Base-by-base conservation (phyloP, 2,888 invertebrate species). In the Ophion ventricosus region DNA sequence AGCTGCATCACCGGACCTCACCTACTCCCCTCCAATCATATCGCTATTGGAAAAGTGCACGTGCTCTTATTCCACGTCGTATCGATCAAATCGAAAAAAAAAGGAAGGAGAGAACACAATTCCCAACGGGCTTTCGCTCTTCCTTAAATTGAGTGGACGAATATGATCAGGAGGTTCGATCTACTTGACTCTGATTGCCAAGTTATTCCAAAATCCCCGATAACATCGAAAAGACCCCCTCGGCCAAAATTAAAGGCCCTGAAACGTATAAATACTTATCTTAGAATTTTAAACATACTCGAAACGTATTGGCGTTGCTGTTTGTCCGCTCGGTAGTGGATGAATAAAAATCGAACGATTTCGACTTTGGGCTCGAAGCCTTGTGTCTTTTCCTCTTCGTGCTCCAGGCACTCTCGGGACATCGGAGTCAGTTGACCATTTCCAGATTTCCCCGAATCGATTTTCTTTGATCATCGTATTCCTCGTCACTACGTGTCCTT, bases 401-500 rank as follows among this genome's bases (percentile, higher is more conserved):
- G 8, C 23, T 43, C 25, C 35, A 10, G 8, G 14, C 40, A 40
- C 25, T 40, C 11, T 25, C 8, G 17, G 63, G 35, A 63, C 26
- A 4, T 57, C 29, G 29, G 61, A 67, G 63, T 54, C 82, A 35
- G 57, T 77, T 49, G 73, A 61, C 49, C 77, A 26, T 56, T 64
- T 67, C 77, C 35, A 23, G 66, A n/a, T n/a, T 77, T 66, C 25
- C 57, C 49, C 64, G 40, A 57, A 57, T 56, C 61, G 67, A 61
- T n/a, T 54, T 54, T 67, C 73, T 78, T 82, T 82, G 77, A 82
- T 73, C 73, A 73, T 73, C 73, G 72, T 63, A 67, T 67, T 29
- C 54, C 59, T 61, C 54, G 67, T 61, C 61, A 29, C 25, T 73
- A 78, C 57, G 59, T 14, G 59, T 23, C 57, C 64, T 11, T 11